Base-by-base conservation (phyloP, 2,113 vertebrate species). In the Lontra canadensis region DNA sequence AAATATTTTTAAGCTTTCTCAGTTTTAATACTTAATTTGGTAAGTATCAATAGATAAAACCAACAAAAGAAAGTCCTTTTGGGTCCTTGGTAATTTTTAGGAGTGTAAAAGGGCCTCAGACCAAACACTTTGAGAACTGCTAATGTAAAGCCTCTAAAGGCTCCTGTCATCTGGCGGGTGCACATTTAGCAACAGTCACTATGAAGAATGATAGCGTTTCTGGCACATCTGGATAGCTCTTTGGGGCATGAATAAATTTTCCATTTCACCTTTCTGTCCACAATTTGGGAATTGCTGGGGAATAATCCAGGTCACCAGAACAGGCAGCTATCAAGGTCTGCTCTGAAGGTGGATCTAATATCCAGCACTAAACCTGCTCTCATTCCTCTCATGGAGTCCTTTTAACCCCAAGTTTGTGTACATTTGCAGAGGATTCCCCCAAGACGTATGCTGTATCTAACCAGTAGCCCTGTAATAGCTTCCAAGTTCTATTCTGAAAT, bases 401-500 rank as follows among this genome's bases (percentile, higher is more conserved):
- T 71, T 78, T 21, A 71, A 52, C 73, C 78, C 88, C 71, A 78
- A 90, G 92, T 84, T 71, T 31, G 12, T 25, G 1, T 61, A n/a
- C 88, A 52, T 93, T 90, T 96, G 84, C 61, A 90, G 42, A 95
- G 52, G 87, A 78, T 86, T 96, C 81, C 57, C 94, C 83, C 55
- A 96, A 96, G 96, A 97, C 39, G 97, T 92, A 90, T 49, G 74
- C 73, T 92, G 25, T 87, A 95, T 95, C 82, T 92, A 96, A 71
- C 74, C 61, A 97, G 89, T 44, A 67, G 88, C 39, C 74, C 81
- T 91, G 57, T 42, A 81, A 92, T 13, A 94, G 76, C 36, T 69
- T 96, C 61, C 67, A 94, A 93, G 94, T 88, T 96, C 71, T 96
- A 86, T 96, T 97, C 94, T 85, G 65, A 98, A 94, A 81, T 55